Conservation (phyloP, 2,113 vertebrate species). For the Eublepharis macularius region DNA sequence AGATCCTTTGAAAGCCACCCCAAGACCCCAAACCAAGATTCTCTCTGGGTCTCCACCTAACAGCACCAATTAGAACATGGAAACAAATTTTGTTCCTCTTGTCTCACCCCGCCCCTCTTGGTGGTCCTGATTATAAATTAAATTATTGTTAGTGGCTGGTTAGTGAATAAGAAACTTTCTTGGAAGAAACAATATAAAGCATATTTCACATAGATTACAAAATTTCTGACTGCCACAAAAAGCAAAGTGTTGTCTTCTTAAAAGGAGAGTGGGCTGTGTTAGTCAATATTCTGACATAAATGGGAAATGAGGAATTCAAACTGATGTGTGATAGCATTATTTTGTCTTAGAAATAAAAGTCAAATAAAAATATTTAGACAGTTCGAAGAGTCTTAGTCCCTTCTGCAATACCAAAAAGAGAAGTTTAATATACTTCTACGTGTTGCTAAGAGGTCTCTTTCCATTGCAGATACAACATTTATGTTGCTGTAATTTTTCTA, state of each 20-base stretch:
- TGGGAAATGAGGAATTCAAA: conserved; percentile 29
- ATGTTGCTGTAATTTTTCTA: fast-evolving
- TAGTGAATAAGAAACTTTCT: conserved; percentile 29
- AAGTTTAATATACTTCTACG: not conserved
- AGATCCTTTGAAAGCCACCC: no score
- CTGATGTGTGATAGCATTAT: not conserved
- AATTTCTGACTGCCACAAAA: conserved; percentile 40
- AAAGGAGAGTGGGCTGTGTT: conserved; percentile 52
- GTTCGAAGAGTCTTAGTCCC: not conserved
- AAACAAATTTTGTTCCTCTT: no score
- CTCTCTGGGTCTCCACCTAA: no score
- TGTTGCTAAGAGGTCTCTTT: not conserved
- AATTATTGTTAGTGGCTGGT: conserved; percentile 27
- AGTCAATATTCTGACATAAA: conserved; percentile 36
- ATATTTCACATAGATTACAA: conserved; percentile 14
- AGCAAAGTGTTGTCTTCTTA: conserved; percentile 60
- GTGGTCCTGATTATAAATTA: no score
- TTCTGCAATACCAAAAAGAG: not conserved
- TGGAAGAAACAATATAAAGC: conserved; percentile 39
- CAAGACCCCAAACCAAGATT: no score
- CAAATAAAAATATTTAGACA: not conserved
- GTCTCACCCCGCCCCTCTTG: no score
- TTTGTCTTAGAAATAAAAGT: not conserved
- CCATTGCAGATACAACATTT: no score
- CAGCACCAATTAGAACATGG: no score